These are phyloP conservation scores for Acleris holmiana DNA, from an alignment of 2,888 invertebrate genomes.

Conservation along the genomic window DNA sequence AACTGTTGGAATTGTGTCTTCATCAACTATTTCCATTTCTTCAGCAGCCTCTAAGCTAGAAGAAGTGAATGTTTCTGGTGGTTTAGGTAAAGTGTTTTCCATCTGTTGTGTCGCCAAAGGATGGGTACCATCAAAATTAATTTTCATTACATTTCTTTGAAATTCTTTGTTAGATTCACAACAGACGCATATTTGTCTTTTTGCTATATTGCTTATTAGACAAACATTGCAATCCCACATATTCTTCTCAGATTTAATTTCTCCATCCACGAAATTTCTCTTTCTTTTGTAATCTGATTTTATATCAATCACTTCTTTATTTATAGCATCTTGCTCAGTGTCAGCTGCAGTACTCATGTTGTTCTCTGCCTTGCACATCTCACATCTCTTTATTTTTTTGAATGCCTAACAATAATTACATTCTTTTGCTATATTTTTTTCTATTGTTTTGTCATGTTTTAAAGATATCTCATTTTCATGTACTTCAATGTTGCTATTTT, in stretches of 20 bases:
- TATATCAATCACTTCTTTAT: not conserved
- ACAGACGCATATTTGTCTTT: conserved; percentile 54
- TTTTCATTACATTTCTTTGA: conserved; percentile 36
- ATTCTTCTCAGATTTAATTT: conserved; percentile 25
- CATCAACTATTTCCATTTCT: conserved; percentile 49
- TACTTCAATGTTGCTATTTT: not conserved
- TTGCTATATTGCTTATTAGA: conserved; percentile 48
- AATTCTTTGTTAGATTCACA: conserved; percentile 50
- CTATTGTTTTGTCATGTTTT: not conserved
- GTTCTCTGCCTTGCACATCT: conserved; percentile 6
- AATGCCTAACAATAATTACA: conserved; percentile 32
- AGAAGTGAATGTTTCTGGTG: not conserved
- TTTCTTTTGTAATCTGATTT: conserved; percentile 23
- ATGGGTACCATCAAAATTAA: conserved; percentile 39
- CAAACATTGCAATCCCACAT: conserved; percentile 63
- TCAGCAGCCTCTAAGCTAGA: conserved; percentile 33
- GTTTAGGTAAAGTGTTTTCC: not conserved
- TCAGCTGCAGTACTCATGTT: not conserved
- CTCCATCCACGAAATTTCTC: conserved; percentile 32
- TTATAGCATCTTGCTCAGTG: not conserved
- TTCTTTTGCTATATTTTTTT: not conserved
- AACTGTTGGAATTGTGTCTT: conserved; percentile 38
- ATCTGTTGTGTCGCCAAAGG: not conserved
- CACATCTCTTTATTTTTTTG: conserved; percentile 21
- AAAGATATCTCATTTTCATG: too few species aligned